Evolutionary conservation across 2,797 vertebrate species (phyloP), one percentile per base, ranked within the genome.

Genomic region (Anabacerthia variegaticeps): DNA sequence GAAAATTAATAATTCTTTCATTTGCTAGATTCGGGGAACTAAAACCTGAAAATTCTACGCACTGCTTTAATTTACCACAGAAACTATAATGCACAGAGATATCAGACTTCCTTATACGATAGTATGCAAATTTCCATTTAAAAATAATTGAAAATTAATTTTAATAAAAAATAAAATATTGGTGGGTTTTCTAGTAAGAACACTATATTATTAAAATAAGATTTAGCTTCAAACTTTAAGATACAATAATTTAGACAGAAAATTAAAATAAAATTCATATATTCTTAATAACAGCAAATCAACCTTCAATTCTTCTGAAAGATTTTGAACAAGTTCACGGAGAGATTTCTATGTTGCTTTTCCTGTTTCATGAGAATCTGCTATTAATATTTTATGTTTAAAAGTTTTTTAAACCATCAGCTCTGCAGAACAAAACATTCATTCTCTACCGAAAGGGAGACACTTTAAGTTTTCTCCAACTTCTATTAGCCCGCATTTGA

Each of bases 221-320:
- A 66, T 75, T 77, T 94, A 36, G 58, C 89, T 93, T 72, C 59
- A 94, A 84, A 95, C 58, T 74, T 95, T 75, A 83, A 78, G 73
- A 89, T 46, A 44, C 43, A 66, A n/a, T 80, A 92, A 95, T 61
- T 85, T 69, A 77, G 24, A 59, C 75, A 76, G 39, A 96, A 92
- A 96, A 95, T 46, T 15, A 92, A 96, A 95, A 80, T 28, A 52
- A 95, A 85, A 94, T 51, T 21, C 63, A 89, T 56, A 71, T 52
- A 36, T 67, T 96, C 39, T 93, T 78, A 92, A 84, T 41, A 92
- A 74, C 7, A 10, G 48, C 43, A 95, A 89, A 88, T 79, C 9
- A 88, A 59, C 54, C 74, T 19, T 71, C 30, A 61, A 24, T 26
- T 81, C 88, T 92, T 75, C 84, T 85, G 63, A 92, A 79, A 94